Base-by-base conservation (phyloP, 2,888 invertebrate genomes). In the Arge pagana region DNA sequence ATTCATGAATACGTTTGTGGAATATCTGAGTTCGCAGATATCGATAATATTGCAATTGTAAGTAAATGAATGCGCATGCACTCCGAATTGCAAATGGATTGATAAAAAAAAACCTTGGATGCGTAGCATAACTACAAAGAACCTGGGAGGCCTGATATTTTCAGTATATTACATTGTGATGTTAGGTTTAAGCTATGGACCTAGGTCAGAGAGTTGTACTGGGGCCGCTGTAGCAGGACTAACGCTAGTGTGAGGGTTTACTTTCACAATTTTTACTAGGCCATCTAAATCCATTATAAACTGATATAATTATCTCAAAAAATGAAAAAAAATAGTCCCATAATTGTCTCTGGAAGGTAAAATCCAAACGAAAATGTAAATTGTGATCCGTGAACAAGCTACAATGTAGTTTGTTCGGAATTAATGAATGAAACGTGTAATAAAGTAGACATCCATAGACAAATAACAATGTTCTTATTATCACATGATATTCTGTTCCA, bases 371-470 rank as follows among this genome's bases (percentile, higher is more conserved):
- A 65, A 58, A 68, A 66, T 74, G 70, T 74, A 74, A 67, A 74
- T 70, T 75, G 69, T 74, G 70, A 73, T 70, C 68, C 67, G 70
- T 65, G 66, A 64, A 63, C 72, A 72, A 72, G 68, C 75, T 75
- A 74, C 73, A 72, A 74, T 74, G 75, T 73, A 74, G 75, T 71
- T 75, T 74, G 73, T 69, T 74, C 68, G 67, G 66, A 67, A 68
- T 67, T 69, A 72, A 71, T 68, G 70, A 74, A 73, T 67, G 62
- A 64, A 67, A 71, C 70, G 72, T 75, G 74, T 76, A 76, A 74
- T 74, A 76, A 75, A 76, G 73, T 76, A 75, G 74, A 72, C 69
- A 71, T 73, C 69, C 69, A 72, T 72, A 67, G 70, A 69, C 59
- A 59, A 55, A 58, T 50, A 50, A 49, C 33, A 49, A 57, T 51